Evolutionary conservation across 64 coral and sea anemone genomes (phyloP).

Genomic region (Catalaphyllia jardinei): DNA sequence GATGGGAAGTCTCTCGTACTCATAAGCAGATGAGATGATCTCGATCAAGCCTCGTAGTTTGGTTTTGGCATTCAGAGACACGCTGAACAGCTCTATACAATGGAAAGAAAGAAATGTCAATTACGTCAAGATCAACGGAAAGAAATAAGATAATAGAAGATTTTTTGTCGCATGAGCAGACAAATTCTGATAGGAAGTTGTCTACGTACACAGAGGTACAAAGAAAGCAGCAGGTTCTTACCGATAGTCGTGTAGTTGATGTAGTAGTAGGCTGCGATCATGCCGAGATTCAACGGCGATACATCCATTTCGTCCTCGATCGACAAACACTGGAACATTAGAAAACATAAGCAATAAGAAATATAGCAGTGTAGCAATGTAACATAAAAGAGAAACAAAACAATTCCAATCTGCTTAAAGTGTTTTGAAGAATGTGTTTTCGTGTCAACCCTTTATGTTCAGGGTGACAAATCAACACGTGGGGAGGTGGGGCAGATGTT

Average conservation of each 20-base stretch:
- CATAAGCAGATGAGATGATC: constrained; percentile 91
- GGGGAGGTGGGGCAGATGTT: too few relatives aligned
- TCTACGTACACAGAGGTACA: background rate
- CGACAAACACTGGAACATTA: constrained; percentile 61
- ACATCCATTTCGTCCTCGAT: constrained; percentile 95
- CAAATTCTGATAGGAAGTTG: too few relatives aligned
- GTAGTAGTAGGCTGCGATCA: constrained; percentile 98
- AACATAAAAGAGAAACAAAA: too few relatives aligned
- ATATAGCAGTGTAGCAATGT: background rate
- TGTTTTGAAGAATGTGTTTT: background rate
- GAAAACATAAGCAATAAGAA: background rate
- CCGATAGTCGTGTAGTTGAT: constrained; percentile 98
- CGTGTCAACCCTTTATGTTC: too few relatives aligned
- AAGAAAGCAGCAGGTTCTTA: constrained; percentile 15
- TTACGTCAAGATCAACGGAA: background rate
- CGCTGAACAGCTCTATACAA: constrained; percentile 84
- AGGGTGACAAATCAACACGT: too few relatives aligned
- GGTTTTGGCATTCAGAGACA: constrained; percentile 89
- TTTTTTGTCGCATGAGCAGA: too few relatives aligned
- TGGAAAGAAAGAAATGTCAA: background rate
- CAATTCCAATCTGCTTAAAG: background rate
- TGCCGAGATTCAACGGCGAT: constrained; percentile 90
- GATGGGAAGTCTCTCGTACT: constrained; percentile 93
- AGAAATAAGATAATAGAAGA: too few relatives aligned
- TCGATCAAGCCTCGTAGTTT: constrained; percentile 91